Evolutionary conservation across 2,888 invertebrate genomes (phyloP).

Genomic region (Diplolepis rosae): DNA sequence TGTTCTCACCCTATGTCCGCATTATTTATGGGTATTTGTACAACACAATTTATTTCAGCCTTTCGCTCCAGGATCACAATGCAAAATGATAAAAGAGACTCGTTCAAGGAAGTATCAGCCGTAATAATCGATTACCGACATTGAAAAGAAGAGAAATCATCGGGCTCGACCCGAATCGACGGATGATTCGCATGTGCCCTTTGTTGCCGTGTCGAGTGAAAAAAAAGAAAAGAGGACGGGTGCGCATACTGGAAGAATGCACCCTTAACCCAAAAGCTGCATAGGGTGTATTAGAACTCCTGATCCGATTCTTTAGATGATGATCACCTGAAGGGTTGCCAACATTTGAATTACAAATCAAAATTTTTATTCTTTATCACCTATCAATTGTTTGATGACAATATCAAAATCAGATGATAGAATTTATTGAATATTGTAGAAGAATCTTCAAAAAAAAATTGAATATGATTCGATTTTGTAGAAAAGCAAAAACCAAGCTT

Average conservation of each 20-base stretch:
- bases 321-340: not conserved
- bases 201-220: conserved; percentile 27
- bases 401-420: too few relatives aligned
- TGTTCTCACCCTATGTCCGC: conserved; percentile 17
- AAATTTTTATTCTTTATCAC: not conserved
- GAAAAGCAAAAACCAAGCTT: not conserved
- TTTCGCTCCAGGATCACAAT: conserved; percentile 40
- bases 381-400: not conserved
- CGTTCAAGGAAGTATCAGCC: conserved; percentile 51
- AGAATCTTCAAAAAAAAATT: too few relatives aligned
- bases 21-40: conserved; percentile 50
- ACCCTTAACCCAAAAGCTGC: not conserved
- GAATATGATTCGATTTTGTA: not conserved
- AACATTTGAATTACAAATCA: conserved; percentile 3
- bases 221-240: conserved; percentile 23
- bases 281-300: not conserved
- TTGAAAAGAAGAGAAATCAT: conserved; percentile 60
- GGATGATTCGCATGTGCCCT: conserved; percentile 30
- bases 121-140: conserved; percentile 62
- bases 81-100: conserved; percentile 33
- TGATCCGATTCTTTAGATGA: not conserved
- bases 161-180: conserved; percentile 38
- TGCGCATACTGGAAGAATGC: conserved; percentile 21
- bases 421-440: too few relatives aligned
- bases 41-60: conserved; percentile 59